These are phyloP conservation scores for Pristionchus pacificus DNA, from an alignment of 1,140 invertebrate species.

Conservation along the genomic window DNA sequence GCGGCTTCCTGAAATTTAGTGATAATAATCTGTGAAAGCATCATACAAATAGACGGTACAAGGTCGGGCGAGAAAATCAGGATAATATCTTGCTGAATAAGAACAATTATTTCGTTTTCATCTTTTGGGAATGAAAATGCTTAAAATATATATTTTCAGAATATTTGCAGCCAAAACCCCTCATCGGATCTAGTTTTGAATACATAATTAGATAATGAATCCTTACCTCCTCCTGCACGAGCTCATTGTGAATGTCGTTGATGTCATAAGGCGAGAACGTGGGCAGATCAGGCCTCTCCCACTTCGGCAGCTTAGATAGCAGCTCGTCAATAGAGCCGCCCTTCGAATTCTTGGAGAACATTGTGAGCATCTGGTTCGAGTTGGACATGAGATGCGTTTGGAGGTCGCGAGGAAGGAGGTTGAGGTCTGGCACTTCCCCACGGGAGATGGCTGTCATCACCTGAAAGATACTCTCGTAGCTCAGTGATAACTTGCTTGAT, in stretches of 20 bases:
- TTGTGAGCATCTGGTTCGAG: conserved; percentile 39
- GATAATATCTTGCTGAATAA: too few species aligned
- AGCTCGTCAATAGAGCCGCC: conserved; percentile 49
- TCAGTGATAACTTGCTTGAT: too few species aligned
- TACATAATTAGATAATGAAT: too few species aligned
- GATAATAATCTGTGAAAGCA: too few species aligned
- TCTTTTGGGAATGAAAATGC: too few species aligned
- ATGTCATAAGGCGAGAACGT: conserved; percentile 56
- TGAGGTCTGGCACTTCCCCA: conserved; percentile 51
- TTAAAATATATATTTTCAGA: too few species aligned
- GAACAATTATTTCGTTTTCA: too few species aligned
- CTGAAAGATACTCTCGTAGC: neutral
- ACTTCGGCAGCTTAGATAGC: conserved; percentile 48
- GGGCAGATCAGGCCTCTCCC: conserved; percentile 41
- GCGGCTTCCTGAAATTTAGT: neutral
- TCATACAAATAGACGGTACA: too few species aligned
- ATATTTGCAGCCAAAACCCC: too few species aligned
- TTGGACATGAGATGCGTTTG: conserved; percentile 50
- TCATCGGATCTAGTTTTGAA: too few species aligned
- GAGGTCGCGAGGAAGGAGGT: conserved; percentile 44
- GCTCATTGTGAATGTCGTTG: conserved; percentile 46
- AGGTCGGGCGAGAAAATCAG: too few species aligned
- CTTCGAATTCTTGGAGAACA: conserved; percentile 21
- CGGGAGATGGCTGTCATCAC: conserved; percentile 34
- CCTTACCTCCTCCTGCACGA: conserved; percentile 37